phyloP scores from a whole-genome alignment of 92 coral and sea anemone species.

The Porites evermanni region DNA sequence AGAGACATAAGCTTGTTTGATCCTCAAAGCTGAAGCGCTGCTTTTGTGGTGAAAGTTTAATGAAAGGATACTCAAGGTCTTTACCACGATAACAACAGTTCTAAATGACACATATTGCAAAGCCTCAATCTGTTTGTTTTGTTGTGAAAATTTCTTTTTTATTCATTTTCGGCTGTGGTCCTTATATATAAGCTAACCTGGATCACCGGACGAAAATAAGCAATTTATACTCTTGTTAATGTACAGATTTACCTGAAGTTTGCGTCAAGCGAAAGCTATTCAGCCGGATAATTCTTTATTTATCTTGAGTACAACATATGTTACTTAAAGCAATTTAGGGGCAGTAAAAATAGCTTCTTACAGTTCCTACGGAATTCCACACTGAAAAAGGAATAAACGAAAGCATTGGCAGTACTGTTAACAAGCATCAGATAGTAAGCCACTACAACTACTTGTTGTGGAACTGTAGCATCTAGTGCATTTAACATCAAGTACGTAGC shows the following conservation, averaged over 20 bases:
- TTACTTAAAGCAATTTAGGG: slow-evolving; percentile 6
- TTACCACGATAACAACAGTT: too few species aligned
- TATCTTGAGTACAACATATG: neutral
- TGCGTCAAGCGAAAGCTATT: neutral
- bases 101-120: too few species aligned
- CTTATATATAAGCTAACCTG: neutral
- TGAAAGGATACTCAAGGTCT: too few species aligned
- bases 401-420: slow-evolving; percentile 86
- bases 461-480: slow-evolving; percentile 54
- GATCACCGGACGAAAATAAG: neutral
- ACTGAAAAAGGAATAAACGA: slow-evolving; percentile 88
- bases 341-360: slow-evolving; percentile 37
- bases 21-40: neutral
- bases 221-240: too few species aligned
- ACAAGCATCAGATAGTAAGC: slow-evolving; percentile 88
- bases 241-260: neutral
- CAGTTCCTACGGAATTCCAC: slow-evolving; percentile 82
- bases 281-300: neutral
- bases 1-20: neutral
- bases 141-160: too few species aligned
- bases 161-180: neutral
- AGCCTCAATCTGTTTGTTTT: too few species aligned
- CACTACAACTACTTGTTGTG: slow-evolving; percentile 51
- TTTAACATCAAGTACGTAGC: slow-evolving; percentile 59
- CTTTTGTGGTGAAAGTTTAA: neutral